Evolutionary conservation across 2,888 invertebrate species (phyloP).

Genomic region (Tiphia femorata): DNA sequence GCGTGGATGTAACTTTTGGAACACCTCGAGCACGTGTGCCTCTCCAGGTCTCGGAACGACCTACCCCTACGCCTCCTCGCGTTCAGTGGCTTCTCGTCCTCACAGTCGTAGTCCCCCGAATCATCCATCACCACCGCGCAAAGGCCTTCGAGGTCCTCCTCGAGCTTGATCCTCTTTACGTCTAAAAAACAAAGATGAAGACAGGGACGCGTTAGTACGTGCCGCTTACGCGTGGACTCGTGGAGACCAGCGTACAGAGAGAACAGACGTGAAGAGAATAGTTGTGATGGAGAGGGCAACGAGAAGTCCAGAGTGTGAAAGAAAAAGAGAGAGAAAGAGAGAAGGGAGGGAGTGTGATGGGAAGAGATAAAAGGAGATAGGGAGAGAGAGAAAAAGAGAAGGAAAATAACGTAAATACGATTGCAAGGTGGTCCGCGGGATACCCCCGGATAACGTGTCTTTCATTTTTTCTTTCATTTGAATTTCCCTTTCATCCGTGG

Average conservation of each 20-base stretch:
- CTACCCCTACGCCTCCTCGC: constrained; percentile 26
- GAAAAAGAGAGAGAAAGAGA: constrained; percentile 6
- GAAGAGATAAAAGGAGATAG: neutral
- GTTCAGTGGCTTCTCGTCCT: constrained; percentile 30
- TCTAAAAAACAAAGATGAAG: constrained; percentile 39
- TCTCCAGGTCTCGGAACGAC: constrained; percentile 32
- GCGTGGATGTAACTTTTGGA: constrained; percentile 60
- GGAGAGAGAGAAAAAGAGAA: constrained; percentile 4
- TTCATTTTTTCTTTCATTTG: too few species aligned
- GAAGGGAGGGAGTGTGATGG: constrained; percentile 7
- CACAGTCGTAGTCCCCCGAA: constrained; percentile 5
- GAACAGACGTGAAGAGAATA: neutral
- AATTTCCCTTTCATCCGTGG: neutral
- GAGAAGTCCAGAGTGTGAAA: neutral
- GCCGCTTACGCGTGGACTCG: neutral
- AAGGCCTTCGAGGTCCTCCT: constrained; percentile 28
- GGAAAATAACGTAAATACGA: neutral
- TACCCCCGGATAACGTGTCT: neutral
- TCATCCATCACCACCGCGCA: constrained; percentile 1
- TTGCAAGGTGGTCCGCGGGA: neutral
- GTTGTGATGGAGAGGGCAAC: neutral
- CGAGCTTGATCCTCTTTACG: constrained; percentile 36
- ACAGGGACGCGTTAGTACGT: constrained; percentile 25
- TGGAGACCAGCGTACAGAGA: neutral
- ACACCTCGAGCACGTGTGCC: constrained; percentile 57